Conservation (phyloP, 2,888 invertebrate species). For the Stratiomys singularior region DNA sequence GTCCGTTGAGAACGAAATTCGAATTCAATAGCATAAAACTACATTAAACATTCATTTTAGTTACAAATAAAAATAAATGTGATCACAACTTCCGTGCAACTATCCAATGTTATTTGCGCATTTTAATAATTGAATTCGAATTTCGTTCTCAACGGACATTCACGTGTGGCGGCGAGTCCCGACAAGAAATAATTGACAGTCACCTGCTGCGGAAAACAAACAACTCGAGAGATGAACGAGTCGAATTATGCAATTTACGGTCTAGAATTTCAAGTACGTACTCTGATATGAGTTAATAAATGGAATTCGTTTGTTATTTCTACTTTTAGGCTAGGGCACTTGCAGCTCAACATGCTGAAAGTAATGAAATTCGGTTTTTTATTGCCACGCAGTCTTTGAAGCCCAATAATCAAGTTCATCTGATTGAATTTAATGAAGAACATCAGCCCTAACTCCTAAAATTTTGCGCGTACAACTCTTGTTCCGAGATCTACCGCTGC, state of each 20-base stretch:
- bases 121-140: too few species aligned
- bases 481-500: too few species aligned
- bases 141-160: too few species aligned
- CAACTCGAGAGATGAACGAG: conserved; percentile 74
- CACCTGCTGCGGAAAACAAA: conserved; percentile 36
- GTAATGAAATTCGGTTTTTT: conserved; percentile 88
- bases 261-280: conserved; percentile 86
- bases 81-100: too few species aligned
- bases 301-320: not conserved
- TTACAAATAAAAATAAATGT: too few species aligned
- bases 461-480: too few species aligned
- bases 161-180: too few species aligned
- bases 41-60: too few species aligned
- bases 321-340: conserved; percentile 80
- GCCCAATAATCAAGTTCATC: conserved; percentile 91
- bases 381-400: conserved; percentile 96
- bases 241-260: conserved; percentile 92
- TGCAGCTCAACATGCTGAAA: conserved; percentile 86
- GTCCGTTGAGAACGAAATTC: too few species aligned
- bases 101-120: too few species aligned
- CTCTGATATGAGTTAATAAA: too few species aligned
- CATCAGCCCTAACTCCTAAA: conserved; percentile 82
- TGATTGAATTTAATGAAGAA: conserved; percentile 95
- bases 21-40: too few species aligned
- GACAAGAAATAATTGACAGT: conserved; percentile 22